Percentiles rank a stretch among this genome's conserved stretches.
phyloP scores from a whole-genome alignment of 2,888 invertebrate species.

The Digitonthophagus gazella region DNA sequence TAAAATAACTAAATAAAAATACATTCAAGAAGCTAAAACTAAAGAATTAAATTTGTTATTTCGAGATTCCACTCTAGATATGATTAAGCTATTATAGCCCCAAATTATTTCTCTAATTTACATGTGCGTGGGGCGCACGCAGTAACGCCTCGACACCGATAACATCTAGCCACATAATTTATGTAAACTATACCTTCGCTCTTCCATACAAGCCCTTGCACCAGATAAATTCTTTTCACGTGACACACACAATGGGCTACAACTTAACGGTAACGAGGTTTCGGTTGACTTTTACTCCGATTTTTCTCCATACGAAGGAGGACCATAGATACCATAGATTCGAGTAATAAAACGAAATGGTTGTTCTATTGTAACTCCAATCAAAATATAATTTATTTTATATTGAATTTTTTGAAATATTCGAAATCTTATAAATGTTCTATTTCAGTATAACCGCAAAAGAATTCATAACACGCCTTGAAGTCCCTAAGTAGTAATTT shows the following conservation, averaged over 20 bases:
- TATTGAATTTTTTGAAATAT: too few species aligned
- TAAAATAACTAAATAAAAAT: too few species aligned
- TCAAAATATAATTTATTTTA: neutral
- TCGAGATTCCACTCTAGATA: neutral
- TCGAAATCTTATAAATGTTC: too few species aligned
- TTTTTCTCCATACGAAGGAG: neutral
- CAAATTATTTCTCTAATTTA: neutral
- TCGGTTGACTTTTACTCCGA: slow-evolving; percentile 21
- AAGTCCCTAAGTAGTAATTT: too few species aligned
- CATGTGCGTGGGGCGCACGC: slow-evolving; percentile 6
- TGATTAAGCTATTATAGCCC: neutral
- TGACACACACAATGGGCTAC: slow-evolving; percentile 24
- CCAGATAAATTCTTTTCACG: slow-evolving; percentile 21
- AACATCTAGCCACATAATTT: slow-evolving; percentile 10
- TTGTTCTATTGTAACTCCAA: neutral
- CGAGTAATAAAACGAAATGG: neutral
- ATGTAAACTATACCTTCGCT: slow-evolving; percentile 16
- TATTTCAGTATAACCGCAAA: too few species aligned
- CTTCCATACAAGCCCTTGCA: neutral
- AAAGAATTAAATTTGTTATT: neutral
- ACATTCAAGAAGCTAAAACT: neutral
- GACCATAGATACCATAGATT: neutral
- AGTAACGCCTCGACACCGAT: slow-evolving; percentile 7
- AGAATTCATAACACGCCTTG: too few species aligned
- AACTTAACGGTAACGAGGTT: slow-evolving; percentile 15